Evolutionary conservation across 2,113 vertebrate genomes (phyloP).

Genomic region (Motacilla tschutschensis): DNA sequence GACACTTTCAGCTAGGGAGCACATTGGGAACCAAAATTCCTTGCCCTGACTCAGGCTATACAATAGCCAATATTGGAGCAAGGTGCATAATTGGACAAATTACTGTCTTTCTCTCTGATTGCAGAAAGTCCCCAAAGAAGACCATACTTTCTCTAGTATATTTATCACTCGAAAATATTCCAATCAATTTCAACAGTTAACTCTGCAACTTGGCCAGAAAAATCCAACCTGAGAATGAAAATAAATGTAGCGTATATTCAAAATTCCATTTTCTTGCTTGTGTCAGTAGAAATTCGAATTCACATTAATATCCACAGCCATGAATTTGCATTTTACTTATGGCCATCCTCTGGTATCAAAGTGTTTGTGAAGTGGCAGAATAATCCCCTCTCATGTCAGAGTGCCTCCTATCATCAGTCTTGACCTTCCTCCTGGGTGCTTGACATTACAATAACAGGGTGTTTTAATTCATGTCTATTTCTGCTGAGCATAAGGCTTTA

Average conservation of each 20-base stretch:
- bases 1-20: not conserved
- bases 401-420: not conserved
- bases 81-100: not conserved
- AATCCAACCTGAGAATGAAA: not conserved
- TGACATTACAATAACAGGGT: not conserved
- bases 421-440: not conserved
- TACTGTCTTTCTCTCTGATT: not conserved
- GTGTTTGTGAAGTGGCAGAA: not conserved
- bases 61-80: not conserved
- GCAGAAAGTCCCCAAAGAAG: not conserved
- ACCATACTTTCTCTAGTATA: not conserved
- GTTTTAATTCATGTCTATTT: not conserved
- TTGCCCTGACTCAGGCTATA: not conserved
- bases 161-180: not conserved
- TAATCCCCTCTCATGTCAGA: not conserved
- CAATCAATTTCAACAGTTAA: not conserved
- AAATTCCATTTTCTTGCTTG: not conserved
- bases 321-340: not conserved
- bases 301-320: not conserved
- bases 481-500: not conserved
- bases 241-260: not conserved
- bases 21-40: not conserved
- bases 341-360: not conserved
- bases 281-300: not conserved
- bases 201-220: not conserved